Base-by-base conservation (phyloP, 2,113 vertebrate genomes). In the Elachura formosa region DNA sequence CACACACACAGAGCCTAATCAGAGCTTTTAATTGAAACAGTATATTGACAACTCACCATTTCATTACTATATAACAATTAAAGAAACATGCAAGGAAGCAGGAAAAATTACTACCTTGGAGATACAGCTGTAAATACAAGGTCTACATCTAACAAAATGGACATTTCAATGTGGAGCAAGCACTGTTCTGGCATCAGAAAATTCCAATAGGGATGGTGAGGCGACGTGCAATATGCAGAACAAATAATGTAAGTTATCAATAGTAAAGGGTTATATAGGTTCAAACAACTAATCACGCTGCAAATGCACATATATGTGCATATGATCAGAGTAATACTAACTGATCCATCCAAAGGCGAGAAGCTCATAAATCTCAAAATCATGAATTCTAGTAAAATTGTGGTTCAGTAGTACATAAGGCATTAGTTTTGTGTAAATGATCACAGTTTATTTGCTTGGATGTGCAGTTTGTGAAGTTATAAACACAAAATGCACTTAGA, bases 11-110 rank as follows among this genome's bases (percentile, higher is more conserved):
- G 6, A 69, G 14, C 52, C 62, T 41, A 55, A 71, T 38, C 29
- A 77, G 41, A 56, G 22, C 25, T 92, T 94, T 80, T 82, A 74
- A 91, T 89, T 80, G 58, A 96, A 94, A 89, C 48, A 59, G 24
- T 54, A 38, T 31, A 10, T 79, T 93, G 75, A 22, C 84, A 91
- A 66, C 56, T 62, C 86, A 77, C 29, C 36, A 29, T 89, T 96
- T 90, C 36, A 43, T 76, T 87, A 81, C 71, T 64, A 31, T 33
- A 24, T 4, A 64, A 16, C 48, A 87, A 85, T 58, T 80, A 79
- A 67, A 84, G 54, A 91, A 72, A 69, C 55, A 84, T 28, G 8
- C 12, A 40, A 76, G 41, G 43, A 90, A 63, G 34, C 6, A 43
- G 29, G 41, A 67, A 87, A 80, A 78, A 67, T 33, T 18, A 3